These are phyloP conservation scores for Nesometra sesokonis DNA, from an alignment of 35 echinoderm and acorn worm species.

Conservation along the genomic window DNA sequence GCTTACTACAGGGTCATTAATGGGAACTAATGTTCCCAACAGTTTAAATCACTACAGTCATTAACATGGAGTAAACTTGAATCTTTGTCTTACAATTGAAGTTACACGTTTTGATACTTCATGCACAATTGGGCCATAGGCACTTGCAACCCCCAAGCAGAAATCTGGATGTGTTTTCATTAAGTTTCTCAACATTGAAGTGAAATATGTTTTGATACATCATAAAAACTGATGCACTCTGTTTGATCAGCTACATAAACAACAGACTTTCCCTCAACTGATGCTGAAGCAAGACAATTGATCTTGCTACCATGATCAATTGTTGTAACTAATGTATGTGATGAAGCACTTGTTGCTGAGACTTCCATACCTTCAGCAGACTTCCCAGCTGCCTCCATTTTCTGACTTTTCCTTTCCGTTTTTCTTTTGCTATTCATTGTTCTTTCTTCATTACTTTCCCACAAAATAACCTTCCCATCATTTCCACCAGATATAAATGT, in stretches of 20 bases:
- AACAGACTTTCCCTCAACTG: background rate
- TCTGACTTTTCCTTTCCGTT: background rate
- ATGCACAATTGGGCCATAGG: no score
- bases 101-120: no score
- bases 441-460: constrained; percentile 6
- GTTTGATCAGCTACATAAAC: constrained; percentile 17
- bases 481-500: constrained; percentile 29
- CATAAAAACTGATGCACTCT: constrained; percentile 1
- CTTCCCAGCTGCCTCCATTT: background rate
- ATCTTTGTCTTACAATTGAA: no score
- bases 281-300: background rate
- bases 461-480: constrained; percentile 34
- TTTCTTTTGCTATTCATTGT: background rate
- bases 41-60: no score
- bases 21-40: no score
- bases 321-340: background rate
- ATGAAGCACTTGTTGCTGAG: no score
- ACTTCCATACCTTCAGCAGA: background rate
- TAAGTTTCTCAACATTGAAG: no score
- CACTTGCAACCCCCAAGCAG: no score
- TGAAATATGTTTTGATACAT: background rate
- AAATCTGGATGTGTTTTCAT: no score
- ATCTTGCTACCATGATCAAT: constrained; percentile 26
- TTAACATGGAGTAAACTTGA: no score
- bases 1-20: no score